Percentiles rank a stretch among this genome's conserved stretches.
Conservation (phyloP, 2,797 vertebrate genomes). For the Chelon labrosus region DNA sequence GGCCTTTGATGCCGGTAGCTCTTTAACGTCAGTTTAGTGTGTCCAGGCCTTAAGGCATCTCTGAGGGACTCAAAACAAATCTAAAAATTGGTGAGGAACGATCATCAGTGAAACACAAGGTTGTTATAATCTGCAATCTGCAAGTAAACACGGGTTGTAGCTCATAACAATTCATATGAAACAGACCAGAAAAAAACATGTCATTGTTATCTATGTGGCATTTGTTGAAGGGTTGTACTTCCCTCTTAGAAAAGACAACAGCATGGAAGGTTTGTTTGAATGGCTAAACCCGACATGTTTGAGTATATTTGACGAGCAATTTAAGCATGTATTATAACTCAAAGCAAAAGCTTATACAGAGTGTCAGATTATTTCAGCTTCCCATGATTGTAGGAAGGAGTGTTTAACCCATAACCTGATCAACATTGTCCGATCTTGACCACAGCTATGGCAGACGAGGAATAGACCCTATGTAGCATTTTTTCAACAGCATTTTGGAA, state of each 20-base stretch:
- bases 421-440: neutral
- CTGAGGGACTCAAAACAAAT: neutral
- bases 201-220: no score
- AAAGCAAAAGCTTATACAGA: no score
- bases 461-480: neutral
- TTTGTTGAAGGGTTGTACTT: no score
- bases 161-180: neutral
- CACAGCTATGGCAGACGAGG: no score
- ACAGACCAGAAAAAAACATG: no score
- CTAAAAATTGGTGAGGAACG: conserved; percentile 1
- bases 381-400: no score
- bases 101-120: conserved; percentile 5
- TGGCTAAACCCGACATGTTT: neutral
- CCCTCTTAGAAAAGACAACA: no score
- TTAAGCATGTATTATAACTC: no score
- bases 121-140: neutral
- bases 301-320: neutral
- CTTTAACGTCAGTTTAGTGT: no score
- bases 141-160: neutral
- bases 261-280: neutral
- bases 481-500: neutral
- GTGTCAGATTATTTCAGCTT: no score
- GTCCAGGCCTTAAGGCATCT: neutral
- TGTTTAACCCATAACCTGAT: neutral
- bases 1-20: no score